These are phyloP conservation scores for Excalfactoria chinensis DNA, from an alignment of 2,113 vertebrate species.

Conservation along the genomic window DNA sequence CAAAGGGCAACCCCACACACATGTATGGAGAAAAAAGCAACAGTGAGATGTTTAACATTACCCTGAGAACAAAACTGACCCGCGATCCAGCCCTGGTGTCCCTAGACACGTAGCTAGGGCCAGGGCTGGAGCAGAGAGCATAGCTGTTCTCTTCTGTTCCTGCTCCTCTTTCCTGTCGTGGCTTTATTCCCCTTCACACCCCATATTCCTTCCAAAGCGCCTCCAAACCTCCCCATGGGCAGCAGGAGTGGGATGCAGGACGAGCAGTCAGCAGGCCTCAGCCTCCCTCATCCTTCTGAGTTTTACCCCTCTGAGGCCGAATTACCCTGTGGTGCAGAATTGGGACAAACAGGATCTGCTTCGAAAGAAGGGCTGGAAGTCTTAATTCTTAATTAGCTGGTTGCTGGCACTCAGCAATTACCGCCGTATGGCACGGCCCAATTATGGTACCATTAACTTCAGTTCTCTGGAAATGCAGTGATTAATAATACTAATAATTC, in stretches of 20 bases:
- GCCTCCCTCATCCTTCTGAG: fast-evolving
- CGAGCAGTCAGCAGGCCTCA: not conserved
- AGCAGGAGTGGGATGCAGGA: not conserved
- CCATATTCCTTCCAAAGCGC: too few species aligned
- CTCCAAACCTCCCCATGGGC: not conserved
- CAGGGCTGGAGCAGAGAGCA: fast-evolving
- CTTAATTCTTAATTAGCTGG: slow-evolving; percentile 8
- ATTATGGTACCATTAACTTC: slow-evolving; percentile 36
- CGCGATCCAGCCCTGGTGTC: not conserved
- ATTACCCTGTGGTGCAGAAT: fast-evolving
- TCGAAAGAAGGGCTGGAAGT: slow-evolving; percentile 2
- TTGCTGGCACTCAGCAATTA: slow-evolving; percentile 38
- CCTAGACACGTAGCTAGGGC: not conserved
- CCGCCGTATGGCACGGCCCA: not conserved
- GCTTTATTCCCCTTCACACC: not conserved
- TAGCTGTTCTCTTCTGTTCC: not conserved
- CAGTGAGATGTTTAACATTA: not conserved
- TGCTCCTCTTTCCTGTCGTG: not conserved
- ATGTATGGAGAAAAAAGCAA: not conserved
- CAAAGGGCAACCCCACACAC: not conserved
- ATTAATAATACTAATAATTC: slow-evolving; percentile 64
- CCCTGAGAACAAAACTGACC: not conserved
- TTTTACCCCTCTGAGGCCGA: not conserved
- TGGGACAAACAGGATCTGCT: not conserved
- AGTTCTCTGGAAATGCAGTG: slow-evolving; percentile 39